These are phyloP conservation scores for Atta texana DNA, from an alignment of 1,140 invertebrate species.

Conservation along the genomic window DNA sequence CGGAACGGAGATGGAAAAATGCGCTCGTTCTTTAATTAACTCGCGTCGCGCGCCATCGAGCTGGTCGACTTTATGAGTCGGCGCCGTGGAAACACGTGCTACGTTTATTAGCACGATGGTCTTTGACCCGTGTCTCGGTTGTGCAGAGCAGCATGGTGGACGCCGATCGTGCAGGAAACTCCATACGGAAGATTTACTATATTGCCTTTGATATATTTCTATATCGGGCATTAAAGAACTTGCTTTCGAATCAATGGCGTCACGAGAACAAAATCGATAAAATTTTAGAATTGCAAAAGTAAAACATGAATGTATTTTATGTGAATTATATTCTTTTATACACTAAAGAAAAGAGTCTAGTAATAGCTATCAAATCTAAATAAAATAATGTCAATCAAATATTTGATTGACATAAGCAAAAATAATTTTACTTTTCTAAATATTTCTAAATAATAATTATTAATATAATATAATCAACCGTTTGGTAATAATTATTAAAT, in stretches of 20 bases:
- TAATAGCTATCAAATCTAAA: too few relatives aligned
- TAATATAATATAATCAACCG: too few relatives aligned
- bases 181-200: slow-evolving; percentile 64
- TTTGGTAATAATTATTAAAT: too few relatives aligned
- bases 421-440: too few relatives aligned
- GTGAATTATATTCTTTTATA: neutral
- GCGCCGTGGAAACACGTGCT: slow-evolving; percentile 60
- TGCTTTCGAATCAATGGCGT: neutral
- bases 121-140: slow-evolving; percentile 67
- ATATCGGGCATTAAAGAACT: neutral
- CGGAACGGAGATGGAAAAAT: slow-evolving; percentile 34
- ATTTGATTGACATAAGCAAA: too few relatives aligned
- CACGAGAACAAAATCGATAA: neutral
- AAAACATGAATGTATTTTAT: neutral
- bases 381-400: too few relatives aligned
- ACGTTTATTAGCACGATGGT: slow-evolving; percentile 74
- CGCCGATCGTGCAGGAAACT: slow-evolving; percentile 70
- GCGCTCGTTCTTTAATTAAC: slow-evolving; percentile 72
- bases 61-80: slow-evolving; percentile 62
- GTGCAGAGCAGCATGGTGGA: slow-evolving; percentile 51
- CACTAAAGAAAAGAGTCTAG: too few relatives aligned
- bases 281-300: neutral
- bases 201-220: slow-evolving; percentile 28
- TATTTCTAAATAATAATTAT: too few relatives aligned
- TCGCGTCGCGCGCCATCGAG: slow-evolving; percentile 52